Evolutionary conservation across 2,113 vertebrate species (phyloP).

Genomic region (Rhynchopsitta pachyrhyncha): DNA sequence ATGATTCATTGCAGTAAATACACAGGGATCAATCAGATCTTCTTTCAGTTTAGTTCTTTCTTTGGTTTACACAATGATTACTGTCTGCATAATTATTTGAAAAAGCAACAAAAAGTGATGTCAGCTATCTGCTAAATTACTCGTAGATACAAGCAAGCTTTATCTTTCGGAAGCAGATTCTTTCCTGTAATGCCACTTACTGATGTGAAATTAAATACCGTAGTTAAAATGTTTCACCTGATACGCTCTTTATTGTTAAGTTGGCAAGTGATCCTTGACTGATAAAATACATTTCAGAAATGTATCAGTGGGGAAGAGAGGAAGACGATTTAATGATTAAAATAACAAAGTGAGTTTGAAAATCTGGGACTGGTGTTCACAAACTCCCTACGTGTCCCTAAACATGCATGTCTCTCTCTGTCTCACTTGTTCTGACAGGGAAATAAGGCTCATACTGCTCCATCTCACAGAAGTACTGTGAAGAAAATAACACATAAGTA

Average conservation of each 20-base stretch:
- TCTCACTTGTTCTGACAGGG: neutral
- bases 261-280: neutral
- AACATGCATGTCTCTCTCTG: neutral
- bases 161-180: conserved; percentile 3
- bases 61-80: conserved; percentile 26
- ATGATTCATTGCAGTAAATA: conserved; percentile 13
- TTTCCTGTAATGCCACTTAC: conserved; percentile 10
- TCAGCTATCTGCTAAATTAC: conserved; percentile 9
- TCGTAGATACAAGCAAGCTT: conserved; percentile 33
- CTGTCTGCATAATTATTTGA: conserved; percentile 11
- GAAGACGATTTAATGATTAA: neutral
- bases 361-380: neutral
- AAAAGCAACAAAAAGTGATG: conserved; percentile 13
- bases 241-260: neutral
- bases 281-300: neutral
- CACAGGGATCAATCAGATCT: neutral
- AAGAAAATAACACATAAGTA: neutral
- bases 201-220: conserved; percentile 11
- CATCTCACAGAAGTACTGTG: neutral
- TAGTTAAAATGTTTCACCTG: neutral
- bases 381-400: neutral
- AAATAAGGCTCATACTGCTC: neutral
- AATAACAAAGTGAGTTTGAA: neutral
- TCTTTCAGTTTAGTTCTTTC: neutral
- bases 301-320: neutral